These are phyloP conservation scores for Uropsilus gracilis DNA, from an alignment of 2,113 vertebrate genomes.

Conservation along the genomic window DNA sequence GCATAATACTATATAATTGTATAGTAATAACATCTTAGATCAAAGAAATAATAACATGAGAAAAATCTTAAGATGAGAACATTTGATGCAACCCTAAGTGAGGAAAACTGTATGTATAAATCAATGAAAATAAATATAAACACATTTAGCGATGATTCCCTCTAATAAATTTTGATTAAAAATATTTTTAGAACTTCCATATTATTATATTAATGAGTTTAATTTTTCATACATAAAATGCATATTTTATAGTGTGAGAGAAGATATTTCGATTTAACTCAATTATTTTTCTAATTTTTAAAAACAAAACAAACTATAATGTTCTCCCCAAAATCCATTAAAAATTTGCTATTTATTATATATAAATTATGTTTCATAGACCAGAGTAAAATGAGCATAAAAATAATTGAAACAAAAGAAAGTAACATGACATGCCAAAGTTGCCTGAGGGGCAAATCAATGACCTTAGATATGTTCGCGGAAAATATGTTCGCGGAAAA, in stretches of 20 bases:
- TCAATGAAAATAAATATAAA: neutral
- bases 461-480: neutral
- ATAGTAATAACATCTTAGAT: neutral
- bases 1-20: neutral
- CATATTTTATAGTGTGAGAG: neutral
- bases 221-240: neutral
- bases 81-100: neutral
- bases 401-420: neutral
- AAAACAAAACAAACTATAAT: neutral
- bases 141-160: neutral
- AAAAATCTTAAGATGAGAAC: neutral
- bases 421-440: neutral
- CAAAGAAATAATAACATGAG: neutral
- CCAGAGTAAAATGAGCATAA: neutral
- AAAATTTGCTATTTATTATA: neutral
- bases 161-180: neutral
- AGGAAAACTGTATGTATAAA: neutral
- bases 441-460: neutral
- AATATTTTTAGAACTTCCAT: neutral
- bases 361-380: neutral
- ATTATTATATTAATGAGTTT: neutral
- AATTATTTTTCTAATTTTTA: neutral
- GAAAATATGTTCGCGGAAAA: neutral
- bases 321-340: neutral
- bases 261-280: neutral